Percentiles rank a stretch among this genome's conserved stretches.
phyloP scores from a whole-genome alignment of 2,797 vertebrate species.

The Tarsius wallacei region DNA sequence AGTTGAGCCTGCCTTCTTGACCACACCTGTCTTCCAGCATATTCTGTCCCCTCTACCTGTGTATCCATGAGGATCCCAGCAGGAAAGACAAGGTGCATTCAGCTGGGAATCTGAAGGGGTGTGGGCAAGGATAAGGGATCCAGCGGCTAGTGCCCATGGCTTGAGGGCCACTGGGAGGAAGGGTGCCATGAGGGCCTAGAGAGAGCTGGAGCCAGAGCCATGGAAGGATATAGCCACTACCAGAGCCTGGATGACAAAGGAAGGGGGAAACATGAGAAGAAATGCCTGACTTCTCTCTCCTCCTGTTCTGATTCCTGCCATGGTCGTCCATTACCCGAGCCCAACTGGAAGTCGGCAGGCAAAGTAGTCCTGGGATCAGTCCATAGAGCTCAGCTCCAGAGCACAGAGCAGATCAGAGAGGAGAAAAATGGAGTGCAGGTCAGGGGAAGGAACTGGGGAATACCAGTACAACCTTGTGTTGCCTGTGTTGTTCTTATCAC shows the following conservation, averaged over 20 bases:
- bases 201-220: too few species aligned
- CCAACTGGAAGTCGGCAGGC: accelerated
- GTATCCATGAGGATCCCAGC: neutral
- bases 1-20: neutral
- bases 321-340: neutral
- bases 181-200: neutral
- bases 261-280: neutral
- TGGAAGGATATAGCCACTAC: accelerated
- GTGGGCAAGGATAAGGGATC: neutral
- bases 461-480: accelerated
- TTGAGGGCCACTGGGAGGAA: neutral
- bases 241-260: neutral
- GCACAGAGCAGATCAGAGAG: neutral
- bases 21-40: neutral
- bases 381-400: neutral
- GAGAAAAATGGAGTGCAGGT: accelerated
- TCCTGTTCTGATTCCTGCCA: neutral
- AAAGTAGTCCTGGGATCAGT: neutral
- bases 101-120: neutral
- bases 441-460: neutral
- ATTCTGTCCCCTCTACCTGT: neutral
- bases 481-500: neutral
- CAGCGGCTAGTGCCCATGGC: neutral
- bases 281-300: neutral
- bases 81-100: neutral